Base-by-base conservation (phyloP, 2,888 invertebrate species). In the Conops quadrifasciatus region DNA sequence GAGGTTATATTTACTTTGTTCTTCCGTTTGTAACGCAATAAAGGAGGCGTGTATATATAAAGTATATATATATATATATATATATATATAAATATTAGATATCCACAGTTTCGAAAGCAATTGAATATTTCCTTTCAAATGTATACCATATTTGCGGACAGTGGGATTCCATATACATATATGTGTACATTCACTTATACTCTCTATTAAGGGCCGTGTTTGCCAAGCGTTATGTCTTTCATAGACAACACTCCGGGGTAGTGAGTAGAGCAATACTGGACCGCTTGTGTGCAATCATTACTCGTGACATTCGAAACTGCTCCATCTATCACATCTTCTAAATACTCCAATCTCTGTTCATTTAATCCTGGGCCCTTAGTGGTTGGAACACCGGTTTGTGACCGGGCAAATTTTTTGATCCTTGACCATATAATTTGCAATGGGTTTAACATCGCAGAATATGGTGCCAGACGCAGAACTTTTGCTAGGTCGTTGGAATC, bases 381-480 rank as follows among this genome's bases (percentile, higher is more conserved):
- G 47, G 16, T 21, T 15, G 64, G 64, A 47, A 64, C 16, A 5
- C 26, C 21, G 5, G 16, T 64, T 26, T 47, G 43, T 0, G 28
- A 49, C 30, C 26, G 9, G 19, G 51, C 65, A 47, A 3, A 65
- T 3, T 47, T 51, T 65, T 65, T 65, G 2, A 65, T 51, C 56
- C n/a, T 67, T 58, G 59, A 59, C 59, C 67, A 59, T 28, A 58
- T 70, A n/a, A 30, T 63, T 16, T 68, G 24, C 49, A 63, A 47
- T 49, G 70, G 63, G 62, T 49, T 70, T 28, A 70, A 21, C 63
- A 64, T 51, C 26, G 62, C 28, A 4, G 70, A 70, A 70, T 70
- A 64, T 63, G 70, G 53, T 30, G n/a, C 70, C 26, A 63, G 56
- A 21, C 58, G 64, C 28, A 69, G 47, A 19, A 69, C 36, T 47